These are phyloP conservation scores for Limnephilus rhombicus DNA, from an alignment of 2,888 invertebrate genomes.

Conservation along the genomic window DNA sequence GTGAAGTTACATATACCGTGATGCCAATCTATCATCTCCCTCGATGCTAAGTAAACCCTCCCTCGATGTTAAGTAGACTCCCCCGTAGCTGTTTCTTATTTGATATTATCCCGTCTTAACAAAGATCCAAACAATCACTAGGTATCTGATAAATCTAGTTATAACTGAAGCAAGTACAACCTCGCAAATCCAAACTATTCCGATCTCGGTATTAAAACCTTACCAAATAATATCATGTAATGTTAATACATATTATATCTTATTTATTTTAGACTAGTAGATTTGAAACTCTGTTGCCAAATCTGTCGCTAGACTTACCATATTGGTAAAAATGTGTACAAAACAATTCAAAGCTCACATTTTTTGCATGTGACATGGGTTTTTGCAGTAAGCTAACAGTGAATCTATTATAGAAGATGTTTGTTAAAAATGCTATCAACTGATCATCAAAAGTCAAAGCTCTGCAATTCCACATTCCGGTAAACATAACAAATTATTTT, in stretches of 20 bases:
- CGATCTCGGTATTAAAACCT: neutral
- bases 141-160: constrained; percentile 52
- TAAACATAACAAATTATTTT: neutral
- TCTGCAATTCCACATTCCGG: neutral
- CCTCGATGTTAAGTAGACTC: neutral
- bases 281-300: neutral
- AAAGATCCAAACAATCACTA: constrained; percentile 54
- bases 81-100: constrained; percentile 4
- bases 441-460: neutral
- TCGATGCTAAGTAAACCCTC: neutral
- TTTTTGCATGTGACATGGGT: neutral
- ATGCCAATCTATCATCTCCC: neutral
- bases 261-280: constrained; percentile 17
- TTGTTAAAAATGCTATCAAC: neutral
- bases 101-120: constrained; percentile 39
- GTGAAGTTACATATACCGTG: neutral
- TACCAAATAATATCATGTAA: neutral
- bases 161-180: constrained; percentile 13
- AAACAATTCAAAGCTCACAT: neutral
- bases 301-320: neutral
- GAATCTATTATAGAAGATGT: neutral
- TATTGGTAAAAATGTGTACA: neutral
- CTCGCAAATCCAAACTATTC: constrained; percentile 1
- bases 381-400: neutral
- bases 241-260: neutral